Percentiles rank a stretch among this genome's conserved stretches.
These are phyloP conservation scores for Hydrocynus forskahlii DNA, from an alignment of 2,797 vertebrate species.

Conservation along the genomic window DNA sequence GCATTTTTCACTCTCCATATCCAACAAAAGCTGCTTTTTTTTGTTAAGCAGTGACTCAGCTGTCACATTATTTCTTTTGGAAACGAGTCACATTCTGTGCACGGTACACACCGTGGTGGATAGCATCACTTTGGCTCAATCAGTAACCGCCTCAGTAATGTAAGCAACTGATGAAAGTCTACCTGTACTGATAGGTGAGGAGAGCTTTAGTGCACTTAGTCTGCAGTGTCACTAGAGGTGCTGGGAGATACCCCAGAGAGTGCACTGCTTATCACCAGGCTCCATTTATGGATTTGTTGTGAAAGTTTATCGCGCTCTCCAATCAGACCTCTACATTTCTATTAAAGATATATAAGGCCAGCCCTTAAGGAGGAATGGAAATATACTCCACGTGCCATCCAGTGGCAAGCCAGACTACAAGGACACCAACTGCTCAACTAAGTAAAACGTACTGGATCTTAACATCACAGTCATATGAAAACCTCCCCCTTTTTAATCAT, in stretches of 20 bases:
- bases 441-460: neutral
- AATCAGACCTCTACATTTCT: constrained; percentile 1
- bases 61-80: neutral
- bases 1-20: constrained; percentile 3
- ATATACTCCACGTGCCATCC: neutral
- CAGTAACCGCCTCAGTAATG: constrained; percentile 41
- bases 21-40: neutral
- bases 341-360: neutral
- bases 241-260: constrained; percentile 26
- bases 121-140: constrained; percentile 36
- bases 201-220: constrained; percentile 27
- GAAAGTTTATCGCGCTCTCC: neutral
- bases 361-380: neutral
- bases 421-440: neutral
- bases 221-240: constrained; percentile 29
- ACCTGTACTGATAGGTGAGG: constrained; percentile 38
- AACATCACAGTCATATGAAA: neutral
- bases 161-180: constrained; percentile 45
- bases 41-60: constrained; percentile 24
- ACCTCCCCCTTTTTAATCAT: too few relatives aligned
- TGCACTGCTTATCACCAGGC: neutral
- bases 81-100: neutral
- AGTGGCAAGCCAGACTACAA: neutral
- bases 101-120: neutral
- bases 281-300: constrained; percentile 7